A percentile compares a stretch with the other conserved stretches of the same genome.
Evolutionary conservation across 37 sponge, comb jelly and placozoan genomes (phyloP).

Genomic region (Cladorhizidae sp.): DNA sequence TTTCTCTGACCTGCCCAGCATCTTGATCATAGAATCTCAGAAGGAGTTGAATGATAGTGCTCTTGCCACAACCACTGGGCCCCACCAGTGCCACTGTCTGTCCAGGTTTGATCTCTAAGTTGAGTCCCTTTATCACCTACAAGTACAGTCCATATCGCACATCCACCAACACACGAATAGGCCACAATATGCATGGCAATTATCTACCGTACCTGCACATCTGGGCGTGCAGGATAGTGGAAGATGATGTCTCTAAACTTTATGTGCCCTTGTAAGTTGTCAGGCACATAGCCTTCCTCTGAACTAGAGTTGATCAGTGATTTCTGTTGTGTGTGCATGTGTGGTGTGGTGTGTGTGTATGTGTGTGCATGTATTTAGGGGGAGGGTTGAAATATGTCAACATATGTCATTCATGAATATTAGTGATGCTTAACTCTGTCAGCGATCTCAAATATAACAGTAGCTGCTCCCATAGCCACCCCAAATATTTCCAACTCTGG

Average conservation of each 20-base stretch:
- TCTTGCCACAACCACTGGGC: constrained; percentile 96
- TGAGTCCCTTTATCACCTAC: constrained; percentile 62
- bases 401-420: too few species aligned
- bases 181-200: too few species aligned
- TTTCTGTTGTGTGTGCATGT: constrained; percentile 28
- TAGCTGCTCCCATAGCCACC: constrained; percentile 73
- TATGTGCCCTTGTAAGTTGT: constrained; percentile 63
- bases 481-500: constrained; percentile 83
- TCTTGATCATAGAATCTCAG: constrained; percentile 85
- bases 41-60: constrained; percentile 84
- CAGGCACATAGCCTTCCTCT: constrained; percentile 62
- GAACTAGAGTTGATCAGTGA: constrained; percentile 65
- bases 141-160: too few species aligned
- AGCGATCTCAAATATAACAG: constrained; percentile 73
- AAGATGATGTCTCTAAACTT: constrained; percentile 83
- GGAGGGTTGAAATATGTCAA: too few species aligned
- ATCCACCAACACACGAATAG: too few species aligned
- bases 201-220: constrained; percentile 80
- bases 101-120: constrained; percentile 64
- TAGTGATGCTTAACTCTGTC: constrained; percentile 84
- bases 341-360: background rate
- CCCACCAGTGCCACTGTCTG: constrained; percentile 91
- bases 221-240: constrained; percentile 82
- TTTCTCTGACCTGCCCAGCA: constrained; percentile 66
- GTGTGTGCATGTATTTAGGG: too few species aligned